Base-by-base conservation (phyloP, 2,888 invertebrate species). In the Beris chalybata region DNA sequence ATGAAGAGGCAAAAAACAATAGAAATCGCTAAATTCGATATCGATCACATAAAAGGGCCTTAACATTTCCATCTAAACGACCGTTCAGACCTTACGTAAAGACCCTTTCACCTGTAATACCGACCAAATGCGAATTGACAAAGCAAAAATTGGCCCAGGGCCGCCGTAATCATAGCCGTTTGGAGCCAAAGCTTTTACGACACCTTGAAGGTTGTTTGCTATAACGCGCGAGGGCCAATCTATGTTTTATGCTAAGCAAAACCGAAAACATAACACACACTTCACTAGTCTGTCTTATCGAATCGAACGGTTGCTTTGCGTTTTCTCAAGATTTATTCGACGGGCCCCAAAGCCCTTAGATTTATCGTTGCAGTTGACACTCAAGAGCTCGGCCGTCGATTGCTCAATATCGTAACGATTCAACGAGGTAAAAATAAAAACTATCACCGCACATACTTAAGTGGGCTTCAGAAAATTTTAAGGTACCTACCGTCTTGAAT, bases 321-420 rank as follows among this genome's bases (percentile, higher is more conserved):
- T 52, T 52, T 38, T 52, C 52, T 52, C 52, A 22, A 52, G 22
- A 52, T 52, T 52, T 52, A 52, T 52, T 11, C 6, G 48, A 15
- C 38, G 38, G 38, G 38, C 38, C 38, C 9, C 9, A 22, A 38
- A 38, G 38, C 38, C 38, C 38, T 38, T 9, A 9, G 38, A 38
- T 38, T 9, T 38, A 38, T 38, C 38, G 9, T 9, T 22, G 9
- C 38, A 38, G 38, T 38, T 38, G 38, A 38, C 38, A 38, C 38
- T 38, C 38, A 9, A 38, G 38, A 38, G 38, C 38, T 38, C 5
- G 38, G 38, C 38, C 22, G 22, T 38, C 5, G 38, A 38, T 38
- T 38, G 38, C 38, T 38, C 9, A 38, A 38, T 38, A 9, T 38
- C 38, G 38, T 22, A 22, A 12, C 12, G 48, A 6, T 12, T 6